These are phyloP conservation scores for Campylorhamphus procurvoides DNA, from an alignment of 2,113 vertebrate species.

Conservation along the genomic window DNA sequence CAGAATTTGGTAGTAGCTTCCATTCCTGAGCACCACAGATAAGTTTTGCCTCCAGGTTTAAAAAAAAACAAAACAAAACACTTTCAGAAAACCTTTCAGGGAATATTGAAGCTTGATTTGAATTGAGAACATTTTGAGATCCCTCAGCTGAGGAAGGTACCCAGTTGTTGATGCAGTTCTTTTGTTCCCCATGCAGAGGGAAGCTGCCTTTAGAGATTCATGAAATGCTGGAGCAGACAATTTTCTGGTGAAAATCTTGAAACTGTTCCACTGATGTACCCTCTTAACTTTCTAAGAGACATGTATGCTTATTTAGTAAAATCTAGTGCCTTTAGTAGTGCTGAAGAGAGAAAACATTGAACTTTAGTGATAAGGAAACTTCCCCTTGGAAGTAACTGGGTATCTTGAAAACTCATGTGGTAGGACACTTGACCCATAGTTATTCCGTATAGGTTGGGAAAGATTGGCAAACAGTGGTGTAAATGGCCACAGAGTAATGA, in stretches of 20 bases:
- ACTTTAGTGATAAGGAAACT: background rate
- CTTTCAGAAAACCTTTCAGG: background rate
- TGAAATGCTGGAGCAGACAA: background rate
- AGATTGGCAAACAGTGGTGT: background rate
- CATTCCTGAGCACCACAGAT: background rate
- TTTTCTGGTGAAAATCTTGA: background rate
- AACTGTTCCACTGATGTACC: background rate
- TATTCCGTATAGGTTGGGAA: background rate
- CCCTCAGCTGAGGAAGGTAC: background rate
- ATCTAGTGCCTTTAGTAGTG: background rate
- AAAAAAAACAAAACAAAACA: background rate
- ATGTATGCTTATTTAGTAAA: background rate
- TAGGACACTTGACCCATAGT: background rate
- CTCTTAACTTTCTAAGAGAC: background rate
- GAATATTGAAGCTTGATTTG: background rate
- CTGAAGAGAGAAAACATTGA: background rate
- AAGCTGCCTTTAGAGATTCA: background rate
- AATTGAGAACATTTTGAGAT: background rate
- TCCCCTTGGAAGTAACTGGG: background rate
- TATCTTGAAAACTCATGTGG: background rate
- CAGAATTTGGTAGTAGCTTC: background rate
- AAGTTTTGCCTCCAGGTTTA: background rate
- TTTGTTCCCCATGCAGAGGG: background rate
- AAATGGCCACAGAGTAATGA: background rate
- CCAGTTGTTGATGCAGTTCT: fast-evolving